Evolutionary conservation across 1,140 invertebrate species (phyloP).

Genomic region (Neodiprion virginianus): DNA sequence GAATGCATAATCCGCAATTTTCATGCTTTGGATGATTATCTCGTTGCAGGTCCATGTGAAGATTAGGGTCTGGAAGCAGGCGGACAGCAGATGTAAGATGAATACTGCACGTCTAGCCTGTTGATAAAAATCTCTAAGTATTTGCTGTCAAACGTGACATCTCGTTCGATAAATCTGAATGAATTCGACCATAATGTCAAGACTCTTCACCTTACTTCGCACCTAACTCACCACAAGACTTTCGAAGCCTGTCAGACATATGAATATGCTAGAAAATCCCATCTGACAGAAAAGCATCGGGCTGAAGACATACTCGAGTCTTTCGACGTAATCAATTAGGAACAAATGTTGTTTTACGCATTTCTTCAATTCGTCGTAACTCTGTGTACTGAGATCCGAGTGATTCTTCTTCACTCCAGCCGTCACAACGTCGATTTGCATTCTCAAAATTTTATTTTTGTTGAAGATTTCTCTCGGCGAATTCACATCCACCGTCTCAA

Average conservation of each 20-base stretch:
- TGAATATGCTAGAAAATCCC: conserved; percentile 31
- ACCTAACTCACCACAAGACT: conserved; percentile 31
- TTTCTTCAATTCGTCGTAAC: conserved; percentile 25
- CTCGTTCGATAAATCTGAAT: too few relatives aligned
- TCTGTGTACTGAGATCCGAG: conserved; percentile 8
- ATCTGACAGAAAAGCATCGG: conserved; percentile 36
- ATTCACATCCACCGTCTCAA: neutral
- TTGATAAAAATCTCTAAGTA: too few relatives aligned
- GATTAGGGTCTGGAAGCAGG: conserved; percentile 25
- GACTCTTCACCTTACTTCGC: too few relatives aligned
- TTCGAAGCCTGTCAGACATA: conserved; percentile 40
- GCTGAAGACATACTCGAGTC: conserved; percentile 36
- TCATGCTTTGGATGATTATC: conserved; percentile 27
- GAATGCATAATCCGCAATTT: conserved; percentile 22
- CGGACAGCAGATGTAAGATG: conserved; percentile 20
- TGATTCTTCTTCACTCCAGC: neutral
- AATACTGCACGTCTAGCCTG: conserved; percentile 20
- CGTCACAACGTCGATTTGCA: neutral
- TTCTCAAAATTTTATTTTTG: neutral
- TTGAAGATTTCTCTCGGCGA: neutral
- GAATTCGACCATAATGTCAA: too few relatives aligned
- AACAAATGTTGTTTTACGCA: conserved; percentile 40
- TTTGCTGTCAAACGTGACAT: too few relatives aligned
- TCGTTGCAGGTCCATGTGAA: conserved; percentile 28
- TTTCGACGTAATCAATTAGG: conserved; percentile 35